Evolutionary conservation across 1,140 invertebrate genomes (phyloP).

Genomic region (Lerema accius): DNA sequence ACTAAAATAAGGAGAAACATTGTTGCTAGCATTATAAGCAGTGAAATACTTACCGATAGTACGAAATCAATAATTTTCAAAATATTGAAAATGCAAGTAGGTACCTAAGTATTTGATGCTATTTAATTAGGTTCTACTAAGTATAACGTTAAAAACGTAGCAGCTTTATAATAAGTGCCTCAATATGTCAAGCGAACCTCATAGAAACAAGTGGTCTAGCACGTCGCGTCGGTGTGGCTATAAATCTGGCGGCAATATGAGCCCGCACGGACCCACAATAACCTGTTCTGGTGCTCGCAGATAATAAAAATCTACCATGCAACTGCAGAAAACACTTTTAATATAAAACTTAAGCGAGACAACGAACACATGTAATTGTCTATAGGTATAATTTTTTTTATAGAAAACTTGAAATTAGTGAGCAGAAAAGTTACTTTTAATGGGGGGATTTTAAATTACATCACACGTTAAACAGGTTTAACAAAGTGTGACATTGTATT

Average conservation of each 20-base stretch:
- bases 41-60: no score
- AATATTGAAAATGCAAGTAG: no score
- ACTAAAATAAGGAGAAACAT: slow-evolving; percentile 1
- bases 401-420: no score
- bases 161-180: neutral
- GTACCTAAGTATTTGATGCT: no score
- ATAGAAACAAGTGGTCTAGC: slow-evolving; percentile 4
- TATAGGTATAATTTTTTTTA: no score
- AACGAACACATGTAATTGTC: no score
- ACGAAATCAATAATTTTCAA: no score
- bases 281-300: slow-evolving; percentile 47
- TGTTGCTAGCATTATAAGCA: no score
- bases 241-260: slow-evolving; percentile 74
- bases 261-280: slow-evolving; percentile 68
- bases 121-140: neutral
- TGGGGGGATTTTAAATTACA: no score
- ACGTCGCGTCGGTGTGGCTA: slow-evolving; percentile 32
- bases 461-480: no score
- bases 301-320: neutral
- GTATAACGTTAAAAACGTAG: neutral
- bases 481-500: no score
- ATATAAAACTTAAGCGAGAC: neutral
- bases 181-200: neutral
- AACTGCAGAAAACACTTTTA: neutral
- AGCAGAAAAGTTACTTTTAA: no score